phyloP scores from a whole-genome alignment of 1,140 invertebrate genomes.

The Atta colombica region DNA sequence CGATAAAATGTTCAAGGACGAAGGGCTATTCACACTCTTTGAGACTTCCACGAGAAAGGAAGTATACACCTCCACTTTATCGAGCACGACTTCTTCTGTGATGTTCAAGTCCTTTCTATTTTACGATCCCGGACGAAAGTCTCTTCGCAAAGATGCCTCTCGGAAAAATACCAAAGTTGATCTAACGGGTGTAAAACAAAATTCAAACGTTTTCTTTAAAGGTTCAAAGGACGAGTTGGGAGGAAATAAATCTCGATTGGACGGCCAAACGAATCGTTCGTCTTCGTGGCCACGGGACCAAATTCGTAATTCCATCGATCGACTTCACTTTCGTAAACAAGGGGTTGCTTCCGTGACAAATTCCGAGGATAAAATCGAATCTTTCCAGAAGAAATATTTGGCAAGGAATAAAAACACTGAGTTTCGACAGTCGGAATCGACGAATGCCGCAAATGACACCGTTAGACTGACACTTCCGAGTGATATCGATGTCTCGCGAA shows the following conservation, averaged over 20 bases:
- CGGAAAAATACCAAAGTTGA: slow-evolving; percentile 7
- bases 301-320: slow-evolving; percentile 12
- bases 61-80: slow-evolving; percentile 14
- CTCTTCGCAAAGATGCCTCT: slow-evolving; percentile 15
- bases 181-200: slow-evolving; percentile 10
- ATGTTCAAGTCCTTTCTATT: slow-evolving; percentile 46
- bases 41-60: slow-evolving; percentile 2
- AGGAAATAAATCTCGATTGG: slow-evolving; percentile 13
- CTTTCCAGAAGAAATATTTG: neutral
- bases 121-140: slow-evolving; percentile 16
- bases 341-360: slow-evolving; percentile 10
- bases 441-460: slow-evolving; percentile 1
- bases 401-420: neutral
- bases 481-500: slow-evolving; percentile 17
- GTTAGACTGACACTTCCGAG: neutral
- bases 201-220: slow-evolving; percentile 14
- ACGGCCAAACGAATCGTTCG: slow-evolving; percentile 17
- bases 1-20: slow-evolving; percentile 16
- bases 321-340: slow-evolving; percentile 39
- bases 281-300: neutral
- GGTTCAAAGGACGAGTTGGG: slow-evolving; percentile 11
- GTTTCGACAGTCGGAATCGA: neutral
- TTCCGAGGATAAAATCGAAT: slow-evolving; percentile 3
- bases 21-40: neutral
- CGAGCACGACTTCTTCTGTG: neutral